Conservation (phyloP, 2,888 invertebrate genomes). For the Argyra leucocephala region DNA sequence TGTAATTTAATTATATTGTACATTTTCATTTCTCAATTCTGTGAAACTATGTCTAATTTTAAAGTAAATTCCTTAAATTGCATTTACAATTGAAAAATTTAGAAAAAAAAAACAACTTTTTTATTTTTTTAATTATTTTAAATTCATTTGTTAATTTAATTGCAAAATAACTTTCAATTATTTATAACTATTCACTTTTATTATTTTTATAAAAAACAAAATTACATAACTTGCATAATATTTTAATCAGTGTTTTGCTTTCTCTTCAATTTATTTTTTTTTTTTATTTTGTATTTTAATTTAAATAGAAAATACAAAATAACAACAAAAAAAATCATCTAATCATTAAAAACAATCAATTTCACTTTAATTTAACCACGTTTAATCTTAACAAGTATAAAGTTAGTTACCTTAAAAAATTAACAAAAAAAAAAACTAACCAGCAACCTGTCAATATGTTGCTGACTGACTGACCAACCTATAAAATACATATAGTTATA, state of each 20-base stretch:
- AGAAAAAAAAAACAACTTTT: too few species aligned
- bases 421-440: background rate
- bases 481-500: background rate
- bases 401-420: too few species aligned
- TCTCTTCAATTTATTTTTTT: background rate
- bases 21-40: too few species aligned
- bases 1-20: too few species aligned
- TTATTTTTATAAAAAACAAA: too few species aligned
- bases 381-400: background rate
- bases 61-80: too few species aligned
- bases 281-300: background rate
- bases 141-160: too few species aligned
- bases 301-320: background rate
- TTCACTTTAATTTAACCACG: background rate
- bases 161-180: too few species aligned
- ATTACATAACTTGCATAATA: background rate
- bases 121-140: too few species aligned
- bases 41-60: too few species aligned
- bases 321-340: background rate
- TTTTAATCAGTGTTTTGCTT: background rate
- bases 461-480: background rate
- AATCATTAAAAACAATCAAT: slow-evolving; percentile 1
- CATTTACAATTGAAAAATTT: too few species aligned
- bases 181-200: too few species aligned
- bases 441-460: background rate